A percentile compares a stretch with the other conserved stretches of the same genome.
Evolutionary conservation across 2,888 invertebrate species (phyloP).

Genomic region (Candidula unifasciata): DNA sequence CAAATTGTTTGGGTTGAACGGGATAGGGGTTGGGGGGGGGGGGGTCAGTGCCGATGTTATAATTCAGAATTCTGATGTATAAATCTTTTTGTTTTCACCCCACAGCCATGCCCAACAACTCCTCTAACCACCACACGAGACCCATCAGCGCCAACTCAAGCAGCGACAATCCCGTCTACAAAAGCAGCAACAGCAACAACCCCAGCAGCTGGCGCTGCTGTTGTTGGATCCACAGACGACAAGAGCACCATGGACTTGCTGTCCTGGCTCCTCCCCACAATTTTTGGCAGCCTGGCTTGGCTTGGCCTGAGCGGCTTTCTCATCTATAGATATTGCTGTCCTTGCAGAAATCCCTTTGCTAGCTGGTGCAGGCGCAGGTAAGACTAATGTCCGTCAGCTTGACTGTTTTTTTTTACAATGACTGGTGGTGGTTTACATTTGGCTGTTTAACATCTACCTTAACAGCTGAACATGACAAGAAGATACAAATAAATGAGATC

Average conservation of each 20-base stretch:
- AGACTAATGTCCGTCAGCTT: not conserved
- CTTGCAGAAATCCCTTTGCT: conserved; percentile 39
- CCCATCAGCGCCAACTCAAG: not conserved
- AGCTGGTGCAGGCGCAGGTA: conserved; percentile 28
- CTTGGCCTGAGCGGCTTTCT: conserved; percentile 38
- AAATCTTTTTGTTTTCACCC: not conserved
- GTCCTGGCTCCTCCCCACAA: conserved; percentile 44
- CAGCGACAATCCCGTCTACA: not conserved
- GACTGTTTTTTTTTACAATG: too few relatives aligned
- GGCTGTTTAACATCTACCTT: too few relatives aligned
- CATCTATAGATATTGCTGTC: conserved; percentile 44
- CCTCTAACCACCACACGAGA: not conserved
- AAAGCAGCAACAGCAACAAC: not conserved
- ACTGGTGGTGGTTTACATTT: too few relatives aligned
- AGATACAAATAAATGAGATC: too few relatives aligned
- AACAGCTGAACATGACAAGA: too few relatives aligned
- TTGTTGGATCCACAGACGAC: not conserved
- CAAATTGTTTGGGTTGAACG: too few relatives aligned
- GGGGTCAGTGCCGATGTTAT: too few relatives aligned
- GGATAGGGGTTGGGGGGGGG: too few relatives aligned
- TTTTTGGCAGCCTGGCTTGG: conserved; percentile 33
- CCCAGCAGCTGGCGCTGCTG: not conserved
- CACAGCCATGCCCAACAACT: conserved; percentile 29
- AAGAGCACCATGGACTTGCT: not conserved
- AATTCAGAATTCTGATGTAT: not conserved